Evolutionary conservation across 2,113 vertebrate genomes (phyloP).

Genomic region (Mesitornis unicolor): DNA sequence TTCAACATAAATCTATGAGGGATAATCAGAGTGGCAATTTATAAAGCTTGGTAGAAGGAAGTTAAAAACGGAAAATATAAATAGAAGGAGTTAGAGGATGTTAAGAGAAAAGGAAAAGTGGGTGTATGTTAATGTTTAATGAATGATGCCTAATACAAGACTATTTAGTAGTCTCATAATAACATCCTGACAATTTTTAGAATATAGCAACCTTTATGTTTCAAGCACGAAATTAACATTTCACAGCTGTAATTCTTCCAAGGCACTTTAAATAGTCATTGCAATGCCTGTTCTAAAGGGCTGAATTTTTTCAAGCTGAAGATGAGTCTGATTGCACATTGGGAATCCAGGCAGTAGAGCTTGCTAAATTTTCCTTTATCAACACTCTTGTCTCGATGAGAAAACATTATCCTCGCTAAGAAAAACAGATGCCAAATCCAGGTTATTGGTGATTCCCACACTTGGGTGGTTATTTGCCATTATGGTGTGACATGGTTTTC

Average conservation of each 20-base stretch:
- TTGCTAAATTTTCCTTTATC: neutral
- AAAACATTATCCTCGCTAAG: neutral
- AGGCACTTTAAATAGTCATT: neutral
- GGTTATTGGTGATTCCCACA: neutral
- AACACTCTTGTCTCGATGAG: neutral
- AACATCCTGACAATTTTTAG: neutral
- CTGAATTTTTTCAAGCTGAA: neutral
- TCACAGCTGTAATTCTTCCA: slow-evolving; percentile 45
- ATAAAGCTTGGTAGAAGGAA: neutral
- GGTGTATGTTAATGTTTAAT: neutral
- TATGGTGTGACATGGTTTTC: neutral
- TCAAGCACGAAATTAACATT: slow-evolving; percentile 23
- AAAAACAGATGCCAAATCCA: neutral
- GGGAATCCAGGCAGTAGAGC: neutral
- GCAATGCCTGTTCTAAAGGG: neutral
- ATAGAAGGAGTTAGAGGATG: neutral
- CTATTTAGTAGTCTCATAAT: neutral
- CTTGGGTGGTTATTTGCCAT: neutral
- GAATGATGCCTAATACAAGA: neutral
- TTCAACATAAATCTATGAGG: neutral
- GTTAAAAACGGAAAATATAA: slow-evolving; percentile 10
- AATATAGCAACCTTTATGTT: neutral
- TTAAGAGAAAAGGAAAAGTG: neutral
- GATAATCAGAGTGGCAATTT: neutral
- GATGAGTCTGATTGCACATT: slow-evolving; percentile 17